Evolutionary conservation across 2,888 invertebrate species (phyloP).

Genomic region (Stenodera caucasica): DNA sequence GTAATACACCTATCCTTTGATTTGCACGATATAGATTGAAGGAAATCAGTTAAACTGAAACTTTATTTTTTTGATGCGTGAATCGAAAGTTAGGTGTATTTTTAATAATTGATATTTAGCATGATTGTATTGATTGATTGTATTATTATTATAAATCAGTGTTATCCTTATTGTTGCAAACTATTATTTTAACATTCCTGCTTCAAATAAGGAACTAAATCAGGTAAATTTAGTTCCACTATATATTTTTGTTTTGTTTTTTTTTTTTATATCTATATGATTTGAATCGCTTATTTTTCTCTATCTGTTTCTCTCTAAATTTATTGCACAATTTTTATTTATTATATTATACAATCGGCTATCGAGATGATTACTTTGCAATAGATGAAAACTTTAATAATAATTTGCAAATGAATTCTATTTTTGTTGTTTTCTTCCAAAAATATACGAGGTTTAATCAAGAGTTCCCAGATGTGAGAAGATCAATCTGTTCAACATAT

Average conservation of each 20-base stretch:
- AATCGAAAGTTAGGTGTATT: neutral
- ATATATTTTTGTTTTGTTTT: constrained; percentile 19
- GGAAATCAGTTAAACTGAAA: no score
- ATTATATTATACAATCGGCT: neutral
- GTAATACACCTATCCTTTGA: no score
- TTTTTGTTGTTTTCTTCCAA: neutral
- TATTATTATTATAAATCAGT: constrained; percentile 36
- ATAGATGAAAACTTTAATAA: neutral
- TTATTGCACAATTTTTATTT: constrained; percentile 11
- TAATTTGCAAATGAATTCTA: constrained; percentile 13
- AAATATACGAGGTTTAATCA: no score
- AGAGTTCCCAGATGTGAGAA: no score
- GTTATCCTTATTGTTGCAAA: constrained; percentile 56
- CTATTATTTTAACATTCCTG: constrained; percentile 55
- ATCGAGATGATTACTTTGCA: neutral
- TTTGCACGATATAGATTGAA: no score
- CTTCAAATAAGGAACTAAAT: constrained; percentile 56
- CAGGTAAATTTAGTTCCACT: constrained; percentile 57
- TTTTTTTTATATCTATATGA: no score
- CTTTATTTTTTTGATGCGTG: neutral
- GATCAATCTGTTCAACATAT: no score
- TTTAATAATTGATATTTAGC: constrained; percentile 14
- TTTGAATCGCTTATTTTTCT: no score
- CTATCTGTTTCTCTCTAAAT: neutral
- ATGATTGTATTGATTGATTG: constrained; percentile 11